Percentiles rank a stretch among this genome's conserved stretches.
Evolutionary conservation across 2,888 invertebrate genomes (phyloP).

Genomic region (Glaucopsyche alexis): DNA sequence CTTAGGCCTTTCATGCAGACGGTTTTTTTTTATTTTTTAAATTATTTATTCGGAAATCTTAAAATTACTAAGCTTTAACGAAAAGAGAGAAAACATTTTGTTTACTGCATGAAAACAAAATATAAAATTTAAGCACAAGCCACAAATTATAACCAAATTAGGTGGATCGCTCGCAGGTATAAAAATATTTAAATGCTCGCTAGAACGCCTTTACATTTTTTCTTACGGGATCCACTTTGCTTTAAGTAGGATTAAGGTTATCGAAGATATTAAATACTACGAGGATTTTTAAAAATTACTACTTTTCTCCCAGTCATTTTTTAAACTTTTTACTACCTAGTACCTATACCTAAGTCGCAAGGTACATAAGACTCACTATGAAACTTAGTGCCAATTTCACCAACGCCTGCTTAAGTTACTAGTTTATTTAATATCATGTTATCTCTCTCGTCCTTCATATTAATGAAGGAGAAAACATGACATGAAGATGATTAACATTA

Average conservation of each 20-base stretch:
- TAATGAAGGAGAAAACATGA: too few species aligned
- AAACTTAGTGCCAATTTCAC: too few species aligned
- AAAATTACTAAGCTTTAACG: background rate
- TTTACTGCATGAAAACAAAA: constrained; percentile 9
- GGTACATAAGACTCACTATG: too few species aligned
- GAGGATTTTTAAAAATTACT: background rate
- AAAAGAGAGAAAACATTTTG: background rate
- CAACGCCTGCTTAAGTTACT: too few species aligned
- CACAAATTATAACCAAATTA: constrained; percentile 35
- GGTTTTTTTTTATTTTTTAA: too few species aligned
- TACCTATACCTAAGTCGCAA: too few species aligned
- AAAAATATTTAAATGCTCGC: constrained; percentile 36
- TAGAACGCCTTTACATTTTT: constrained; percentile 45
- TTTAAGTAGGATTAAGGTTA: constrained; percentile 40
- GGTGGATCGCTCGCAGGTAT: constrained; percentile 36
- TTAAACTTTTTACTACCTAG: background rate
- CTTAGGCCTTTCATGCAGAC: background rate
- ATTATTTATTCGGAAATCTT: too few species aligned
- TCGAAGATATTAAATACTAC: background rate
- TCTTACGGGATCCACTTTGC: constrained; percentile 46
- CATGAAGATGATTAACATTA: too few species aligned
- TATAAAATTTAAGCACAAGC: constrained; percentile 26
- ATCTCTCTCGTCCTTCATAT: rapidly evolving
- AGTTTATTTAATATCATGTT: too few species aligned
- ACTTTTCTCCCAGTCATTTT: background rate